These are phyloP conservation scores for Eilema sororculum DNA, from an alignment of 2,888 invertebrate genomes.

Conservation along the genomic window DNA sequence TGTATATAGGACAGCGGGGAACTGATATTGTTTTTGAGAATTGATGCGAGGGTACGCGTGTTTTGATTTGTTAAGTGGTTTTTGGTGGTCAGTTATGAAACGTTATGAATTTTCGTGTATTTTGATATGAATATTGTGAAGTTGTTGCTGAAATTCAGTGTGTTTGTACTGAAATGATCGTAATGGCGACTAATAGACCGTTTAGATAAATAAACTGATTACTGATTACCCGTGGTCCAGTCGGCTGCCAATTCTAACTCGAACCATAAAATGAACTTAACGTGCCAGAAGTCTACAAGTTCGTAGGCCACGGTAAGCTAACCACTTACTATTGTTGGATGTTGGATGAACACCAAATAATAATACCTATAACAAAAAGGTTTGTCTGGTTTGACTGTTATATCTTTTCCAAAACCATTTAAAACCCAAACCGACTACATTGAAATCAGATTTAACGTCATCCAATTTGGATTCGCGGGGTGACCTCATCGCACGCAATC, in stretches of 20 bases:
- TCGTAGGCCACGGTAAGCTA: not conserved
- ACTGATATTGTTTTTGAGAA: slow-evolving; percentile 29
- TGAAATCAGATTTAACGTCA: slow-evolving; percentile 48
- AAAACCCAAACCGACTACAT: slow-evolving; percentile 28
- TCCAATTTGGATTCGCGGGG: slow-evolving; percentile 67
- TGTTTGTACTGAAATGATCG: not conserved
- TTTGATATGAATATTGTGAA: slow-evolving; percentile 11
- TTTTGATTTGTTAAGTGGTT: slow-evolving; percentile 16
- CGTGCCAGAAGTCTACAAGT: too few relatives aligned
- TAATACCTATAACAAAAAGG: not conserved
- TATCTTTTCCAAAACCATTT: not conserved
- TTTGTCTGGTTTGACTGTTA: not conserved
- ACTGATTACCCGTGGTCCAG: too few relatives aligned
- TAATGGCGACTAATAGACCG: not conserved
- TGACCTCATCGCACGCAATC: slow-evolving; percentile 76
- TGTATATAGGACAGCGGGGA: slow-evolving; percentile 33
- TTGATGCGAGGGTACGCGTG: slow-evolving; percentile 19
- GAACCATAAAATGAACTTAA: too few relatives aligned
- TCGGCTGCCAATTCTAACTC: too few relatives aligned
- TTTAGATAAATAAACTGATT: too few relatives aligned
- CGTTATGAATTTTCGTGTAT: slow-evolving; percentile 1
- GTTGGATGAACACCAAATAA: not conserved
- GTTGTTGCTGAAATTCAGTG: not conserved
- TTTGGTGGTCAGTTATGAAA: slow-evolving; percentile 12
- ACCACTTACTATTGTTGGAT: not conserved